phyloP scores from a whole-genome alignment of 2,113 vertebrate genomes.

The Tachuris rubrigastra region DNA sequence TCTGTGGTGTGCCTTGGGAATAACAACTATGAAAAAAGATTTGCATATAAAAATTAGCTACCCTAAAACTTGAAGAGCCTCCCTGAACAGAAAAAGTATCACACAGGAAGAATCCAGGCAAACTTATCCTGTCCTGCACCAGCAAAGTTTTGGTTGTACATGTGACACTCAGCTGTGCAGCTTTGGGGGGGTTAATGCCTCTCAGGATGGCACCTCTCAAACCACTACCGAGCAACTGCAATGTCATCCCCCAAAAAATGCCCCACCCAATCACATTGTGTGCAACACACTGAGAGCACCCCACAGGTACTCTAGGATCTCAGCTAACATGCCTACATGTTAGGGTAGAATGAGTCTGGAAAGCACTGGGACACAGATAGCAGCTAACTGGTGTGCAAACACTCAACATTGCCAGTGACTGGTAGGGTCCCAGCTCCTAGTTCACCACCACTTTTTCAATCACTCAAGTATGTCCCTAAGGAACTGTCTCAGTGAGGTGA shows the following conservation, averaged over 20 bases:
- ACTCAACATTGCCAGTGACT: neutral
- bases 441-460: neutral
- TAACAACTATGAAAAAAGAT: neutral
- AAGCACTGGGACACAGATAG: neutral
- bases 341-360: neutral
- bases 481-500: neutral
- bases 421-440: neutral
- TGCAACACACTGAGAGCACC: neutral
- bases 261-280: neutral
- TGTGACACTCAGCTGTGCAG: neutral
- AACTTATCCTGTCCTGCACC: neutral
- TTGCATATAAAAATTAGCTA: neutral
- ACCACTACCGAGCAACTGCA: neutral
- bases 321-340: neutral
- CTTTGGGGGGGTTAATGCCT: neutral
- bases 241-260: accelerated
- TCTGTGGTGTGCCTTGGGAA: neutral
- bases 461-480: neutral
- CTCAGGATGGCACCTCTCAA: neutral
- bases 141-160: neutral
- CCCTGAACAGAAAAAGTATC: neutral
- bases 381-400: neutral
- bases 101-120: neutral
- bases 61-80: neutral
- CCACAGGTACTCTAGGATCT: neutral